Evolutionary conservation across 1,140 invertebrate species (phyloP).

Genomic region (Lepidurus arcticus): DNA sequence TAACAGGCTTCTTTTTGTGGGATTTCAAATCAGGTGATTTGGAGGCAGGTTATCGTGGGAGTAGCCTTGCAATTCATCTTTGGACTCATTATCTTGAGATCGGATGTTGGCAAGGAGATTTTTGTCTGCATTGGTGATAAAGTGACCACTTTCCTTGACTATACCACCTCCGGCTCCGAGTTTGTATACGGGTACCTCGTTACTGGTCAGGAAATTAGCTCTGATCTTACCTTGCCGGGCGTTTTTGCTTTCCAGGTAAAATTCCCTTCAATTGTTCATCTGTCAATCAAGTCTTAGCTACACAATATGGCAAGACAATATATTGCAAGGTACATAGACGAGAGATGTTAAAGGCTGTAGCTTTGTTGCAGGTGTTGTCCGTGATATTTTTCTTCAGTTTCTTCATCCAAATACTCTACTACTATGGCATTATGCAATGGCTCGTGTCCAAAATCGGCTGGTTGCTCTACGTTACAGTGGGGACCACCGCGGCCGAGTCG

Average conservation of each 20-base stretch:
- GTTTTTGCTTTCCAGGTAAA: constrained; percentile 77
- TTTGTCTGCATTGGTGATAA: constrained; percentile 68
- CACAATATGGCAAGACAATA: no score
- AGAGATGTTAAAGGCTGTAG: background rate
- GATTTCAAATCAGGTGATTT: constrained; percentile 54
- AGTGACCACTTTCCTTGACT: constrained; percentile 68
- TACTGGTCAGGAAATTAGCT: constrained; percentile 41
- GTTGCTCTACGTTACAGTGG: constrained; percentile 60
- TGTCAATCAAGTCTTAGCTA: background rate
- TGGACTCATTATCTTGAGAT: constrained; percentile 78
- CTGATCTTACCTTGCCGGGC: constrained; percentile 34
- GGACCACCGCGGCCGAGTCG: constrained; percentile 86
- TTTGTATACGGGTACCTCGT: constrained; percentile 82
- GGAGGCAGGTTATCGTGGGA: constrained; percentile 73
- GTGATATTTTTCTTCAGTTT: constrained; percentile 90
- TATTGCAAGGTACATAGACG: background rate
- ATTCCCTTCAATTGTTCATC: constrained; percentile 36
- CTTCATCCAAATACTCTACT: constrained; percentile 77
- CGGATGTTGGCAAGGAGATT: constrained; percentile 65
- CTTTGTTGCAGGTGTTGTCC: constrained; percentile 59
- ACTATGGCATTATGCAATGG: constrained; percentile 79
- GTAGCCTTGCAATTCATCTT: constrained; percentile 78
- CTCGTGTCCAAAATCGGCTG: constrained; percentile 77
- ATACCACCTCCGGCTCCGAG: constrained; percentile 64
- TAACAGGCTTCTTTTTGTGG: background rate